These are phyloP conservation scores for Caenorhabditis briggsae DNA, from an alignment of 1,140 invertebrate genomes.

Conservation along the genomic window DNA sequence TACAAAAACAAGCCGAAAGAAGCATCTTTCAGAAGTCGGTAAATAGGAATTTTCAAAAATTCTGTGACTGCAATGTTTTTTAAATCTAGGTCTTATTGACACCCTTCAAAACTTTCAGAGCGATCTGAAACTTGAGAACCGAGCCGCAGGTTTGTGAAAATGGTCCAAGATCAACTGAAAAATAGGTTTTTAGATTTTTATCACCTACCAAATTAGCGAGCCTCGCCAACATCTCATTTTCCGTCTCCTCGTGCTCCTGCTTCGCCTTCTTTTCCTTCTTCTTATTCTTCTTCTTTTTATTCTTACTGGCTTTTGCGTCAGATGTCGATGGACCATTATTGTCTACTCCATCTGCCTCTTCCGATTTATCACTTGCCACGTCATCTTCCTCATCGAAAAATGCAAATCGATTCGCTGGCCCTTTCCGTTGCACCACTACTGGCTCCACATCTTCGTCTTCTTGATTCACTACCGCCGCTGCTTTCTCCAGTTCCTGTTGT, in stretches of 20 bases:
- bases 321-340: background rate
- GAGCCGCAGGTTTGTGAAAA: background rate
- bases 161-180: background rate
- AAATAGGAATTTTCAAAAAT: no score
- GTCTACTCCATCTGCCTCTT: slow-evolving; percentile 1
- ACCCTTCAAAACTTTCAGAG: no score
- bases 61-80: background rate
- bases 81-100: background rate
- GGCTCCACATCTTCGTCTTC: slow-evolving; percentile 14
- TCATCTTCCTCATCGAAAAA: slow-evolving; percentile 51
- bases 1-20: no score
- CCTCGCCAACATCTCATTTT: slow-evolving; percentile 37
- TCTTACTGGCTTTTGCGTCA: slow-evolving; percentile 12
- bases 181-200: no score
- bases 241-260: slow-evolving; percentile 47
- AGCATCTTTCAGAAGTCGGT: no score
- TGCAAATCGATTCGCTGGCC: slow-evolving; percentile 45
- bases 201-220: background rate
- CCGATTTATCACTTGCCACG: background rate
- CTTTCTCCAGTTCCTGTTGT: slow-evolving; percentile 59
- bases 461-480: background rate
- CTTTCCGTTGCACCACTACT: slow-evolving; percentile 1
- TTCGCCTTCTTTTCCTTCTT: slow-evolving; percentile 50
- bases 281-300: slow-evolving; percentile 57
- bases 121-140: no score